These are phyloP conservation scores for Holothuria glaberrima DNA, from an alignment of 35 echinoderm and acorn worm genomes.

Conservation along the genomic window DNA sequence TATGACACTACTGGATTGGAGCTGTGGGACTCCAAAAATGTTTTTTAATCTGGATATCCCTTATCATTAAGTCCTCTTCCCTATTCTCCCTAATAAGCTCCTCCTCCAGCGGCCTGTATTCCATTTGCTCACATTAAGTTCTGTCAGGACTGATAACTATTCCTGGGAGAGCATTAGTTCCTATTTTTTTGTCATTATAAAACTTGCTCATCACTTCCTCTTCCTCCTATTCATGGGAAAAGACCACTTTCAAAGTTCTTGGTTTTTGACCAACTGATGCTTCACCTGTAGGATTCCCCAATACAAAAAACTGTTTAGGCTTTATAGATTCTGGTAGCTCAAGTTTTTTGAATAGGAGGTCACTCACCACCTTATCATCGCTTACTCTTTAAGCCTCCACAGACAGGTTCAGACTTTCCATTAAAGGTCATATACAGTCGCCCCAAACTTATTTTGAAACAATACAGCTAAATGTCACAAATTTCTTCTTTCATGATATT, in stretches of 20 bases:
- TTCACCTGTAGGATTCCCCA: not conserved
- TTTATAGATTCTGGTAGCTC: no score
- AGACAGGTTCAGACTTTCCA: no score
- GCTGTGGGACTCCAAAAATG: not conserved
- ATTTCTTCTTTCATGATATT: no score
- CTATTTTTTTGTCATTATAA: not conserved
- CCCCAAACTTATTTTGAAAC: no score
- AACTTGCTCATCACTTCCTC: not conserved
- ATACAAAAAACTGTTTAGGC: no score
- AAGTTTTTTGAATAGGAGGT: no score
- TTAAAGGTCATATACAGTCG: no score
- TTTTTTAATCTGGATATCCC: constrained; percentile 8
- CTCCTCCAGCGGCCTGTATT: not conserved
- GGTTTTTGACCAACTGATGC: not conserved
- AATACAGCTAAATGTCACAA: no score
- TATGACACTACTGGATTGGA: not conserved
- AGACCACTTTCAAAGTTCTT: constrained; percentile 12
- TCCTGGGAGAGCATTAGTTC: no score
- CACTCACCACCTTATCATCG: no score
- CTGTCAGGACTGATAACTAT: no score
- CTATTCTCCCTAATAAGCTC: not conserved
- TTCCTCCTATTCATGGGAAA: not conserved
- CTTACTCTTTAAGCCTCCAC: no score
- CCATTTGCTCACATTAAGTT: constrained; percentile 33
- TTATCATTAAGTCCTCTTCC: not conserved